Percentiles rank a stretch among this genome's conserved stretches.
Conservation (phyloP, 92 coral and sea anemone genomes). For the Paramuricea clavata region DNA sequence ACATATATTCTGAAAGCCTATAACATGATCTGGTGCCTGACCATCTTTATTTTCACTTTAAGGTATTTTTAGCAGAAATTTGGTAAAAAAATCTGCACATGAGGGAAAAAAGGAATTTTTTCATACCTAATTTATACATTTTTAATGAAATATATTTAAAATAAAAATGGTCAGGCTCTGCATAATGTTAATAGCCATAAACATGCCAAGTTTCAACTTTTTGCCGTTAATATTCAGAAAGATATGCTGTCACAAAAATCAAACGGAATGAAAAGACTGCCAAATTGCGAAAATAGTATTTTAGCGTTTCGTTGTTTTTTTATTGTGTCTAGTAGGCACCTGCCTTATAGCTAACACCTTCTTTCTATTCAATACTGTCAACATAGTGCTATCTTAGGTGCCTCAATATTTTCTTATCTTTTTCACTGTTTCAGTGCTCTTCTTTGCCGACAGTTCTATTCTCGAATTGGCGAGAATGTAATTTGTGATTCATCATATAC, state of each 20-base stretch:
- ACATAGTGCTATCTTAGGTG: neutral
- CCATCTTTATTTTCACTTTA: neutral
- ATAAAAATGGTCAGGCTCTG: neutral
- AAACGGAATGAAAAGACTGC: neutral
- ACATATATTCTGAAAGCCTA: slow-evolving; percentile 10
- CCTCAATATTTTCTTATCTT: slow-evolving; percentile 5
- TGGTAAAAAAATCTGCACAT: neutral
- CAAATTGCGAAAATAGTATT: neutral
- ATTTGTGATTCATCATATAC: no score
- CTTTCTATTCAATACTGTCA: slow-evolving; percentile 8
- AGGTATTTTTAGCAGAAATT: neutral
- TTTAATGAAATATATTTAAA: neutral
- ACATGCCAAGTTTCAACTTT: slow-evolving; percentile 14
- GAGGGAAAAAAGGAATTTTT: neutral
- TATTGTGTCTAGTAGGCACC: neutral
- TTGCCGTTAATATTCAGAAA: neutral
- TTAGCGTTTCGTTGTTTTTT: neutral
- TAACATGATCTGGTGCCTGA: slow-evolving; percentile 11
- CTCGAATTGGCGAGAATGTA: no score
- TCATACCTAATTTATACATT: neutral
- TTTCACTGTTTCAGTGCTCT: slow-evolving; percentile 8
- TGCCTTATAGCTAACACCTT: slow-evolving; percentile 4
- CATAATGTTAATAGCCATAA: neutral
- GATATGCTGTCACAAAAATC: slow-evolving; percentile 6
- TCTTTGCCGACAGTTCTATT: slow-evolving; percentile 7